Conservation (phyloP, 92 coral and sea anemone species). For the Diadumene lineata region DNA sequence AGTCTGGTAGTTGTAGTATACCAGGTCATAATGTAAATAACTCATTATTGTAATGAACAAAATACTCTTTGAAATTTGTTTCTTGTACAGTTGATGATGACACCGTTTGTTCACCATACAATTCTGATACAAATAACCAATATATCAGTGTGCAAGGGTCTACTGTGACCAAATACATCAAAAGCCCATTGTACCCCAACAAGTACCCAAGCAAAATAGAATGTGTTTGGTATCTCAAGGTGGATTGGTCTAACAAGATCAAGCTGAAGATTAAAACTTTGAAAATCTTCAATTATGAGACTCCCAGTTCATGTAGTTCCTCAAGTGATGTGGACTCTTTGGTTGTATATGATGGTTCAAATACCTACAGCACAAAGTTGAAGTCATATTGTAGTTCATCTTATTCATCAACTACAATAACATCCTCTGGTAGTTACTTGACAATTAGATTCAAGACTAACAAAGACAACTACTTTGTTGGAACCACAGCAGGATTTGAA, state of each 20-base stretch:
- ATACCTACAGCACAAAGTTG: background rate
- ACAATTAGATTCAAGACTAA: conserved; percentile 39
- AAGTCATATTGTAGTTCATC: background rate
- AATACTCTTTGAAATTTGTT: background rate
- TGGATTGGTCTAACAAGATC: background rate
- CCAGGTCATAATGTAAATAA: too few species aligned
- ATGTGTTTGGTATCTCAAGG: conserved; percentile 33
- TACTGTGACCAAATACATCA: conserved; percentile 1
- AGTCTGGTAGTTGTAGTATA: too few species aligned
- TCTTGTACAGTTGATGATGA: background rate
- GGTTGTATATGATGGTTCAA: conserved; percentile 6
- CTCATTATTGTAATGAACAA: too few species aligned
- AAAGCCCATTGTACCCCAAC: conserved; percentile 22
- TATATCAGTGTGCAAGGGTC: conserved; percentile 3
- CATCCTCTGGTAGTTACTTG: conserved; percentile 28
- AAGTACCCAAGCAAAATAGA: conserved; percentile 34
- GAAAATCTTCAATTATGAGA: background rate
- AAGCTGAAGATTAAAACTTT: background rate
- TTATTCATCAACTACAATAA: background rate
- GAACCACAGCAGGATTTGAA: background rate
- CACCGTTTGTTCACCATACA: conserved; percentile 18
- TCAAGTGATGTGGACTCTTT: conserved; percentile 13
- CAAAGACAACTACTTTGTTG: background rate
- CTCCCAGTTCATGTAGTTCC: background rate
- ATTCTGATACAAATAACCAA: conserved; percentile 12